Evolutionary conservation across 2,113 vertebrate genomes (phyloP).

Genomic region (Pedionomus torquatus): DNA sequence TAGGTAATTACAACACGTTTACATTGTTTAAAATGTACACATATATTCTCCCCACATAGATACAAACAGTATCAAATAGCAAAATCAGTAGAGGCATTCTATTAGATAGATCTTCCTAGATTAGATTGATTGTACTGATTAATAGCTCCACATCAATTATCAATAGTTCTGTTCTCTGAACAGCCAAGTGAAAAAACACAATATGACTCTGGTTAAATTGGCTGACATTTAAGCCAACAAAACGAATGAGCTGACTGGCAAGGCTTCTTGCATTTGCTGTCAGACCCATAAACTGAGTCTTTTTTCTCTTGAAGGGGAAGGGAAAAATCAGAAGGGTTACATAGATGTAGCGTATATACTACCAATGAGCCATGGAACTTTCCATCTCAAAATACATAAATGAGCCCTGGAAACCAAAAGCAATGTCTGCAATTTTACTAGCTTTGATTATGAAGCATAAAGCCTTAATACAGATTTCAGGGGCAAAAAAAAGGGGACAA

Average conservation of each 20-base stretch:
- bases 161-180: background rate
- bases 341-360: background rate
- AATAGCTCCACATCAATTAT: background rate
- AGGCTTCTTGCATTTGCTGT: background rate
- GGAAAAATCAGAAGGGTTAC: background rate
- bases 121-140: background rate
- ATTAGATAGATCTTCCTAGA: background rate
- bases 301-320: background rate
- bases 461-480: background rate
- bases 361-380: background rate
- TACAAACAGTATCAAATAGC: background rate
- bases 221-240: conserved; percentile 31
- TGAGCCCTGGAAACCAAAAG: background rate
- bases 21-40: background rate
- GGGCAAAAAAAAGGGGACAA: background rate
- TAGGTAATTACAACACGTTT: background rate
- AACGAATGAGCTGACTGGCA: conserved; percentile 3
- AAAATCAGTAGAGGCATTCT: background rate
- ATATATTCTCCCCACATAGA: background rate
- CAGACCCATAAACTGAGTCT: background rate
- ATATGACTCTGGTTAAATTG: background rate
- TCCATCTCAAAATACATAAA: background rate
- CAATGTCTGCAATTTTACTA: background rate
- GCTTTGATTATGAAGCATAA: background rate
- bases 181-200: conserved; percentile 11